A percentile compares a stretch with the other conserved stretches of the same genome.
phyloP scores from a whole-genome alignment of 2,888 invertebrate genomes.

The Drosophila gaucha region DNA sequence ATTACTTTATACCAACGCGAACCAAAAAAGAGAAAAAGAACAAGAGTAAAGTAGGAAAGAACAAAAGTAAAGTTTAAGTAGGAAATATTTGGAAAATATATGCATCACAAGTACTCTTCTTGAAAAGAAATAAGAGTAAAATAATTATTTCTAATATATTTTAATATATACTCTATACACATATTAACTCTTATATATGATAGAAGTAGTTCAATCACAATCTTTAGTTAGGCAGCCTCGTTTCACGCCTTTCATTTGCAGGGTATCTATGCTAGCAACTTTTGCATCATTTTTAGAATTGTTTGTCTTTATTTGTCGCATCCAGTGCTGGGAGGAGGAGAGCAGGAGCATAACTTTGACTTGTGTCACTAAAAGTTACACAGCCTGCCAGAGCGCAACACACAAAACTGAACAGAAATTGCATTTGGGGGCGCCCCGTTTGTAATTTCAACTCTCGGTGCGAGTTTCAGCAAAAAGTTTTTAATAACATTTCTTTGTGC shows the following conservation, averaged over 20 bases:
- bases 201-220: too few species aligned
- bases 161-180: too few species aligned
- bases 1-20: too few species aligned
- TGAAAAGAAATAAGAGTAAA: too few species aligned
- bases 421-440: conserved; percentile 43
- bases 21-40: too few species aligned
- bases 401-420: conserved; percentile 39
- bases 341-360: conserved; percentile 64
- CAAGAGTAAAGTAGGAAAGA: too few species aligned
- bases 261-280: neutral
- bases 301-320: conserved; percentile 15
- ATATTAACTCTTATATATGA: too few species aligned
- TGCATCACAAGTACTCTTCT: too few species aligned
- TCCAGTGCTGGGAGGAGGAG: conserved; percentile 18
- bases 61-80: too few species aligned
- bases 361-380: conserved; percentile 56
- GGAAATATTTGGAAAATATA: too few species aligned
- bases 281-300: neutral
- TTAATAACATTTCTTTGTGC: conserved; percentile 66
- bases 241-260: neutral
- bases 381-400: conserved; percentile 43
- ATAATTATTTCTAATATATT: too few species aligned
- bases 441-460: conserved; percentile 47
- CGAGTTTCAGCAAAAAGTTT: conserved; percentile 52
- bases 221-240: neutral